Evolutionary conservation across 2,797 vertebrate species (phyloP).

Genomic region (Micropoecilia bifurca): DNA sequence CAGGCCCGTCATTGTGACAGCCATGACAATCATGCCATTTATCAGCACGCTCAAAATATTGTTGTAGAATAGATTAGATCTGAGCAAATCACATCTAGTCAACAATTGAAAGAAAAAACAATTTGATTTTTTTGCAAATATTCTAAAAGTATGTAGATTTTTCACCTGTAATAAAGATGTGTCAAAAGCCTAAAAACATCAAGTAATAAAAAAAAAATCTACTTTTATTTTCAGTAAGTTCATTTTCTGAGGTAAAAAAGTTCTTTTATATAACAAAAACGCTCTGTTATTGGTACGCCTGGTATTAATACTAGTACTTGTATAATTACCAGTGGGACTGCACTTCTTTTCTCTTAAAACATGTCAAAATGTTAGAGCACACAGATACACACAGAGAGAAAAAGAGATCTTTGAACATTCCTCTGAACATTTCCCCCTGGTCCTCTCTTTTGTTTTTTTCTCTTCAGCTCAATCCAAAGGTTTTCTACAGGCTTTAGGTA

Average conservation of each 20-base stretch:
- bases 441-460: background rate
- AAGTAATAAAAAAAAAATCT: background rate
- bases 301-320: background rate
- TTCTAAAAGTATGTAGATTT: background rate
- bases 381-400: background rate
- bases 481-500: background rate
- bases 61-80: conserved; percentile 21
- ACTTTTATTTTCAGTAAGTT: background rate
- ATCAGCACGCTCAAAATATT: conserved; percentile 34
- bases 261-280: background rate
- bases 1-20: conserved; percentile 27
- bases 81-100: conserved; percentile 11
- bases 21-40: conserved; percentile 33
- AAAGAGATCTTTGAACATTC: background rate
- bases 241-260: background rate
- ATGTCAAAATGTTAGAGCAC: background rate
- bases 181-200: background rate
- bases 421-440: background rate
- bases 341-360: background rate
- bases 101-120: conserved; percentile 6
- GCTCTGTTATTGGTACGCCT: background rate
- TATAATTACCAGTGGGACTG: background rate
- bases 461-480: background rate
- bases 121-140: background rate
- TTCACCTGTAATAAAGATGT: background rate